Evolutionary conservation across 2,113 vertebrate species (phyloP), one percentile per base, ranked within the genome.

Genomic region (Myxocyprinus asiaticus): DNA sequence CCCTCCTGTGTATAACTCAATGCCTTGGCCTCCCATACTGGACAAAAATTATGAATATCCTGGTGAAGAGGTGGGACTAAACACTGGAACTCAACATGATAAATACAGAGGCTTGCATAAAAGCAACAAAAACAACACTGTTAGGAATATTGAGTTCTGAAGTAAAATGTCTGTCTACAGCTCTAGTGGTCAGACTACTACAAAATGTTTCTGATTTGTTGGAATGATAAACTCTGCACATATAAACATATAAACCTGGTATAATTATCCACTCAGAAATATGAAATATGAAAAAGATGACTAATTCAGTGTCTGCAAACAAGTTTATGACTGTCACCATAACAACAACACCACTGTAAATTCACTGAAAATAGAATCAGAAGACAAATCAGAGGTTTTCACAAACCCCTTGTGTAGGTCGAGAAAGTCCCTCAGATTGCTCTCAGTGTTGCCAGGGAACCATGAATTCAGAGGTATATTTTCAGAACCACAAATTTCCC

Each of bases 291-390:
- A 33, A 33, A 65, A 50, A 79, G 14, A 62, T 79, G 59, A 79
- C 6, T 71, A 58, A 64, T 72, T 61, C 50, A 17, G 15, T 72
- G 59, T 53, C 77, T 79, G 47, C 51, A 72, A 65, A 65, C 67
- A 79, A 33, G 59, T 79, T 79, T 72, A 71, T 79, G 67, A 79
- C 59, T 42, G 59, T 79, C 67, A 79, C 59, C 67, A 79, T 72
- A 64, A 79, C 67, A 79, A 78, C 58, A 79, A 53, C 61, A 76
- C 12, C 9, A 0, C 33, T 55, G n/a, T 43, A 50, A 55, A 55
- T 72, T 72, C 67, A 33, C 3, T 45, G 67, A 79, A 17, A 43
- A 78, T 48, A 67, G 53, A 73, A 75, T 50, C 59, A 66, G 44
- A 72, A 33, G 50, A 68, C 33, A 71, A 11, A 71, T 56, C 68